Evolutionary conservation across 2,888 invertebrate species (phyloP), one percentile per base, ranked within the genome.

Genomic region (Plutella xylostella): DNA sequence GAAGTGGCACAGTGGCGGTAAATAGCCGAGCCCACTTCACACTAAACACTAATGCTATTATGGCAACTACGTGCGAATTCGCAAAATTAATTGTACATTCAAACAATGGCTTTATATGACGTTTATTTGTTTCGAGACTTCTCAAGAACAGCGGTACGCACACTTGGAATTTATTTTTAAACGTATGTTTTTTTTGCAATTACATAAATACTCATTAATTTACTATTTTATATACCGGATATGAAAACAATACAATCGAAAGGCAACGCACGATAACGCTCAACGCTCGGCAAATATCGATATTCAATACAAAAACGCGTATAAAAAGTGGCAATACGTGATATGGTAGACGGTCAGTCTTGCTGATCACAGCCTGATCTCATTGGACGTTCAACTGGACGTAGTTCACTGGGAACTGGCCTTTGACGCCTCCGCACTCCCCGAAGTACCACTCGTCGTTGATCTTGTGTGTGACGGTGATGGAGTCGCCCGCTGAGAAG

Each of bases 401-500:
- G 70, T 91, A 93, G 77, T 90, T 91, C 21, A 87, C 84, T 45
- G 94, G 93, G 73, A 94, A 93, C 66, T 93, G 92, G 52, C 93
- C 94, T 61, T 75, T 86, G 50, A 75, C 71, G 25, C 88, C 89
- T 48, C 86, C 83, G 53, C 86, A 87, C 65, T 90, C 90, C 14
- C 93, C 93, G 61, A 86, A 91, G 47, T 91, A 86, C 94, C 94
- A 94, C 56, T 92, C 91, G 42, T 89, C 86, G 57, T 90, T 91
- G 55, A 93, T 85, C 74, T 87, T 88, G 53, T 88, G 86, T 34
- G 89, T 75, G 45, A 93, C 87, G 42, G 72, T 85, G 41, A 94
- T 87, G 49, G 83, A 61, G 50, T 78, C 78, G 7, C 79, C 82
- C 7, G 61, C 52, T 4, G 44, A 46, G 52, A 84, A 73, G 6